Percentiles rank a stretch among this genome's conserved stretches.
Evolutionary conservation across 1,140 invertebrate genomes (phyloP).

Genomic region (Pseudomyrmex dendroicus): DNA sequence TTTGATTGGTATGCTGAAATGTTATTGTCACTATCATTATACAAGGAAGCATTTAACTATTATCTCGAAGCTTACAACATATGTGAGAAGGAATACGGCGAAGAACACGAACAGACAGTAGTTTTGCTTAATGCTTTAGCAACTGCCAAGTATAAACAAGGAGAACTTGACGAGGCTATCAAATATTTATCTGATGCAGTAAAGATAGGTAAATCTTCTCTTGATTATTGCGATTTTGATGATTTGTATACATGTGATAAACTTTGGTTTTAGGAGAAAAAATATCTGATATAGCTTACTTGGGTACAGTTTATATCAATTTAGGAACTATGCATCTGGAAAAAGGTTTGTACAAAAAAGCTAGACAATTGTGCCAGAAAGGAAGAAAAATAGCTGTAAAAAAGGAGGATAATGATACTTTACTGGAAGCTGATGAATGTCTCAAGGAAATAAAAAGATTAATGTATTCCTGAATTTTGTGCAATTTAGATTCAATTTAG

Average conservation of each 20-base stretch:
- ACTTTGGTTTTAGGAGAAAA: conserved; percentile 81
- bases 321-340: conserved; percentile 92
- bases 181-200: conserved; percentile 90
- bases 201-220: conserved; percentile 85
- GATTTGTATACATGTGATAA: conserved; percentile 10
- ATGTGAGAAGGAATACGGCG: conserved; percentile 88
- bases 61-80: conserved; percentile 90
- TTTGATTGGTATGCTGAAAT: conserved; percentile 94
- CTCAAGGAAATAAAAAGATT: conserved; percentile 87
- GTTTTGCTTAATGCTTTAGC: conserved; percentile 95
- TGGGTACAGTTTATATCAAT: conserved; percentile 93
- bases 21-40: conserved; percentile 88
- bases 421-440: conserved; percentile 89
- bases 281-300: conserved; percentile 88
- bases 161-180: conserved; percentile 90
- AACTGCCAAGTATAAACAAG: conserved; percentile 88
- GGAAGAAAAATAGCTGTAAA: conserved; percentile 89
- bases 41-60: conserved; percentile 88
- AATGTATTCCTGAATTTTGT: background rate
- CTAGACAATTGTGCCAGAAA: conserved; percentile 89
- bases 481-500: background rate
- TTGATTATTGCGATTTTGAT: conserved; percentile 39
- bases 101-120: conserved; percentile 90
- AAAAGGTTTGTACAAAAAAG: conserved; percentile 89
- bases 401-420: conserved; percentile 87